Percentiles rank a stretch among this genome's conserved stretches.
Conservation (phyloP, 2,888 invertebrate species). For the Rhagophthalmus giganteus region DNA sequence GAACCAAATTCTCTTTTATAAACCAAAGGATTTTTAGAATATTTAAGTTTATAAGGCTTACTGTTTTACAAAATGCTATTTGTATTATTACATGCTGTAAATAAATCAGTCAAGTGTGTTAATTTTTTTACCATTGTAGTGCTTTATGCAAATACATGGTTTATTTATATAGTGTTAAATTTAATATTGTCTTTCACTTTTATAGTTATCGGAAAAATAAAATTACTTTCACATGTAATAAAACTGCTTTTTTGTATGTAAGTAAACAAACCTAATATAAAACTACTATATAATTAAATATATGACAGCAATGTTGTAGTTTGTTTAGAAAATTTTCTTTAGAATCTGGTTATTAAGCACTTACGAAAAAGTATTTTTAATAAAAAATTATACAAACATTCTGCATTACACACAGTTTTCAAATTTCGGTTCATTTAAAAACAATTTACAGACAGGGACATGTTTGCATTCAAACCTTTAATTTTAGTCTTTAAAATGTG, state of each 20-base stretch:
- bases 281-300: neutral
- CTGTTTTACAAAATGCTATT: slow-evolving; percentile 27
- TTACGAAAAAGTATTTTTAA: too few species aligned
- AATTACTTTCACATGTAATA: slow-evolving; percentile 2
- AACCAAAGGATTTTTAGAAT: slow-evolving; percentile 20
- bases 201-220: slow-evolving; percentile 9
- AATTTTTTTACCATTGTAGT: slow-evolving; percentile 11
- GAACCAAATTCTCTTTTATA: neutral
- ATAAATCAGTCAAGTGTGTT: slow-evolving; percentile 15
- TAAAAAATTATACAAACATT: too few species aligned
- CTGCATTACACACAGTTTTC: too few species aligned
- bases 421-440: too few species aligned
- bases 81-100: slow-evolving; percentile 29
- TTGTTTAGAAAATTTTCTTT: too few species aligned
- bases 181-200: slow-evolving; percentile 14
- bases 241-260: neutral
- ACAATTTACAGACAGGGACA: too few species aligned
- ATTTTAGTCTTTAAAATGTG: too few species aligned
- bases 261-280: too few species aligned
- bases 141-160: slow-evolving; percentile 13
- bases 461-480: too few species aligned
- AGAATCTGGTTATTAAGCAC: too few species aligned
- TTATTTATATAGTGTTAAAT: slow-evolving; percentile 3
- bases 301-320: too few species aligned
- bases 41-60: slow-evolving; percentile 36